phyloP scores from a whole-genome alignment of 2,797 vertebrate genomes.

The Staurois parvus region DNA sequence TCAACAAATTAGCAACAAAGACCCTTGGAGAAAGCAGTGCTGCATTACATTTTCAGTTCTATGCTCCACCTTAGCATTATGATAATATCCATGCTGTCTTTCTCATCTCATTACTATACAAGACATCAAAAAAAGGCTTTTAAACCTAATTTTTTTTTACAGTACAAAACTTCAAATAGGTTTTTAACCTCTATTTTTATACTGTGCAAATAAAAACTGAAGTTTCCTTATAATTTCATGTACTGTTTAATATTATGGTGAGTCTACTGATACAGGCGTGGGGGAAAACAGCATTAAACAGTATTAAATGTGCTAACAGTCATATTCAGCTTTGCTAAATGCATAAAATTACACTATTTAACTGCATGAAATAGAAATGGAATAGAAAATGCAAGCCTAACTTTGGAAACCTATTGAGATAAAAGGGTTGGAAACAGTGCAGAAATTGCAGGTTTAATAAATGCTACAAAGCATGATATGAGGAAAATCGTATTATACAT shows the following conservation, averaged over 20 bases:
- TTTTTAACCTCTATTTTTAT: too few relatives aligned
- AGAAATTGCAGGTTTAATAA: constrained; percentile 37
- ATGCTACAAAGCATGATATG: not conserved
- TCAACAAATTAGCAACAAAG: too few relatives aligned
- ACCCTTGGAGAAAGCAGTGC: too few relatives aligned
- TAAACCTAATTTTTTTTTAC: too few relatives aligned
- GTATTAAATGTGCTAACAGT: constrained; percentile 13
- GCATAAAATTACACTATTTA: constrained; percentile 31
- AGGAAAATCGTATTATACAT: constrained; percentile 12
- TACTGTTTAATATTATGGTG: not conserved
- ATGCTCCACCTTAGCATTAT: too few relatives aligned
- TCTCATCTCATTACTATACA: too few relatives aligned
- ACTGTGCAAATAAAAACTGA: not conserved
- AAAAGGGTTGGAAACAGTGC: constrained; percentile 21
- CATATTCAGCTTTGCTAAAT: not conserved
- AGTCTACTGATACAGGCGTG: not conserved
- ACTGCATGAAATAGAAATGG: constrained; percentile 23
- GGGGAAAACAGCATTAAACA: not conserved
- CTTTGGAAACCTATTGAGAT: constrained; percentile 20
- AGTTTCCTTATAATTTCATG: not conserved
- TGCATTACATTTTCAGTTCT: too few relatives aligned
- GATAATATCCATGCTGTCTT: too few relatives aligned
- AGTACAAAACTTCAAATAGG: too few relatives aligned
- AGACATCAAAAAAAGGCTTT: too few relatives aligned
- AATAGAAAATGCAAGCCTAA: constrained; percentile 23